phyloP scores from a whole-genome alignment of 1,140 invertebrate genomes.

The Parapsyche elsis region DNA sequence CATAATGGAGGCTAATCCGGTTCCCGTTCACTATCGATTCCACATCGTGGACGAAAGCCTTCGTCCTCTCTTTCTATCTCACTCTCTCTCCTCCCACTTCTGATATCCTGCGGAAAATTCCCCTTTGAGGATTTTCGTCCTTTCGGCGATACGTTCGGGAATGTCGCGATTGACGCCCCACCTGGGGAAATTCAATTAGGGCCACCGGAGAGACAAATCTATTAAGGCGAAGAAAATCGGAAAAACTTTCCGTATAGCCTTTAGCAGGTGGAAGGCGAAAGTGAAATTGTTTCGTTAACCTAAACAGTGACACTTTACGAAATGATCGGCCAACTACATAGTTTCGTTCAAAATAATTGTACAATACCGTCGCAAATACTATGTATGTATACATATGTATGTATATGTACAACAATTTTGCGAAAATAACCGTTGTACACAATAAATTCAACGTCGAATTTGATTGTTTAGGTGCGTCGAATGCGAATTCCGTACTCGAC shows the following conservation, averaged over 20 bases:
- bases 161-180: neutral
- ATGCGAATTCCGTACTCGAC: too few relatives aligned
- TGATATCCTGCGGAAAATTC: too few relatives aligned
- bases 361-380: too few relatives aligned
- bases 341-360: too few relatives aligned
- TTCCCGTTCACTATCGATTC: slow-evolving; percentile 45
- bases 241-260: neutral
- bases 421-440: too few relatives aligned
- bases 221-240: neutral
- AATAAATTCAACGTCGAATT: too few relatives aligned
- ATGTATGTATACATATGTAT: too few relatives aligned
- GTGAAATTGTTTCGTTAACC: neutral
- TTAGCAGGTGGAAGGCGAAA: too few relatives aligned
- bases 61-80: too few relatives aligned
- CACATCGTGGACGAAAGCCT: neutral
- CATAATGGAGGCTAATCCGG: slow-evolving; percentile 47
- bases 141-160: neutral
- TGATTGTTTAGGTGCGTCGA: too few relatives aligned
- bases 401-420: too few relatives aligned
- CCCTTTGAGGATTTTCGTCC: neutral
- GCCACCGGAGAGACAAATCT: slow-evolving; percentile 8
- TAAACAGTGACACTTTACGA: neutral
- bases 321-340: neutral
- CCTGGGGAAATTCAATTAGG: slow-evolving; percentile 22
- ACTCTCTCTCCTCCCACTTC: too few relatives aligned